Conservation (phyloP, 2,113 vertebrate genomes). For the Melanerpes aurifrons region DNA sequence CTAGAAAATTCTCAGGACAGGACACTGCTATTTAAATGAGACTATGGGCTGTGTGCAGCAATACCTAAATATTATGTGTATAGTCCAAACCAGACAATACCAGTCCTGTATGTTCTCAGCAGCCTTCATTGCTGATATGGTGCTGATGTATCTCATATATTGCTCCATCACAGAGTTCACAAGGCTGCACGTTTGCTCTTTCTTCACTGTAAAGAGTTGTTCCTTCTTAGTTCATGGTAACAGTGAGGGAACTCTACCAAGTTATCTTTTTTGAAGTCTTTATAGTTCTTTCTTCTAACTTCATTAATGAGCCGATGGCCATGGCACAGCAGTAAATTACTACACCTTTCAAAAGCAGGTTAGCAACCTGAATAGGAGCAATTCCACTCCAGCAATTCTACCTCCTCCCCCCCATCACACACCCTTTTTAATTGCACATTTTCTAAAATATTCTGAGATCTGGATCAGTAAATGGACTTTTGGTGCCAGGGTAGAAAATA, state of each 20-base stretch:
- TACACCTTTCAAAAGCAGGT: not conserved
- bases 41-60: not conserved
- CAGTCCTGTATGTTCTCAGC: not conserved
- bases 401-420: not conserved
- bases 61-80: accelerated
- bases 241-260: not conserved
- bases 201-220: not conserved
- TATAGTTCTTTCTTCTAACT: not conserved
- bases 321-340: not conserved
- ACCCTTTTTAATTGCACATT: constrained; percentile 22
- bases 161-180: not conserved
- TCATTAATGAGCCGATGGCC: not conserved
- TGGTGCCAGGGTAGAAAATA: not conserved
- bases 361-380: not conserved
- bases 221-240: not conserved
- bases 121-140: not conserved
- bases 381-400: not conserved
- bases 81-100: not conserved
- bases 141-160: not conserved
- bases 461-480: not conserved
- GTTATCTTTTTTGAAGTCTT: not conserved
- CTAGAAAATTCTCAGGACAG: not conserved
- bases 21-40: not conserved
- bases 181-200: not conserved
- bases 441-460: constrained; percentile 6